Conservation (phyloP, 2,797 vertebrate genomes). For the Psittacula echo region DNA sequence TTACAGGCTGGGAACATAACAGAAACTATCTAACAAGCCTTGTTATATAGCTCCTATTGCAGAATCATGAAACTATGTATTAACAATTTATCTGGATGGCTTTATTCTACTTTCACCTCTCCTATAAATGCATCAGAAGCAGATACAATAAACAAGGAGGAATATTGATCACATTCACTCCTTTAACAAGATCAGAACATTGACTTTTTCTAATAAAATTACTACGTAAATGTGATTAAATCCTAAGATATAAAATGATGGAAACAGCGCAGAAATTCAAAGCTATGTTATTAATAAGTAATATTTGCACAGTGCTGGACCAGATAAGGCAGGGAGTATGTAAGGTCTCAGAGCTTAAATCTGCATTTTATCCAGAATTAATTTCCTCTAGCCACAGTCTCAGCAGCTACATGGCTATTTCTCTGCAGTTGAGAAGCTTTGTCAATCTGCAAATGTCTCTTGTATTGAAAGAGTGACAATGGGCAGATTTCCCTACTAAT, state of each 20-base stretch:
- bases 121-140: background rate
- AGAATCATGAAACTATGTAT: background rate
- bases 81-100: background rate
- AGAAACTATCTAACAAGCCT: background rate
- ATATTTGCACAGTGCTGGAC: background rate
- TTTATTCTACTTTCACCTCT: background rate
- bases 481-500: background rate
- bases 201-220: conserved; percentile 15
- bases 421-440: background rate
- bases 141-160: conserved; percentile 41
- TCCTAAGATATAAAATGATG: background rate
- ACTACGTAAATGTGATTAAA: background rate
- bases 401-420: background rate
- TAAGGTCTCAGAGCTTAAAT: background rate
- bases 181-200: conserved; percentile 15
- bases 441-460: background rate
- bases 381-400: conserved; percentile 56
- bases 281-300: background rate
- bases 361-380: conserved; percentile 38
- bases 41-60: background rate
- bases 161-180: conserved; percentile 54
- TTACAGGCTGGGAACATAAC: background rate
- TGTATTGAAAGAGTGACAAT: background rate
- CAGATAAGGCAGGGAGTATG: background rate
- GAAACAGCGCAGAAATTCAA: background rate